A percentile compares a stretch with the other conserved stretches of the same genome.
phyloP scores from a whole-genome alignment of 2,113 vertebrate species.

The Xyliphius kryptos region DNA sequence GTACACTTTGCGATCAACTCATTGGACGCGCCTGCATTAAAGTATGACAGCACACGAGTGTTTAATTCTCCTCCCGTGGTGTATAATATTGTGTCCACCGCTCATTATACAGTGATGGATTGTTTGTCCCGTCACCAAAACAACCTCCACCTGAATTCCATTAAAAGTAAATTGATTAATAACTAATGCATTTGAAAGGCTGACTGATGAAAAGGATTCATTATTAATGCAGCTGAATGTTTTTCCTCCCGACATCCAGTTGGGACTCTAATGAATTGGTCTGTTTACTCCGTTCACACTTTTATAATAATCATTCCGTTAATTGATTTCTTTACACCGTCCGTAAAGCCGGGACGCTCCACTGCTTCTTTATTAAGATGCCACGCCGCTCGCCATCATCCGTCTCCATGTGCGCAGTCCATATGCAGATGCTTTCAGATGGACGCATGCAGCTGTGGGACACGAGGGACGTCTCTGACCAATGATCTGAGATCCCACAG shows the following conservation, averaged over 20 bases:
- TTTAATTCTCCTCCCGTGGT: not conserved
- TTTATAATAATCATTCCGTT: not conserved
- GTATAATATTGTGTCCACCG: not conserved
- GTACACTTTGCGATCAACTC: too few relatives aligned
- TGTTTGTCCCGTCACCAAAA: not conserved
- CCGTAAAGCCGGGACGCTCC: too few relatives aligned
- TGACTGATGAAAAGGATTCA: not conserved
- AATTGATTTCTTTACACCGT: too few relatives aligned
- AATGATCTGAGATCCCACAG: too few relatives aligned
- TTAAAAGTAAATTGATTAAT: conserved; percentile 1
- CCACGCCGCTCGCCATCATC: too few relatives aligned
- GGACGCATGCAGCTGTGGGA: too few relatives aligned
- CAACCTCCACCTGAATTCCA: not conserved
- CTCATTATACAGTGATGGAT: not conserved
- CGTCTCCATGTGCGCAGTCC: too few relatives aligned
- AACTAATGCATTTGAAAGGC: not conserved
- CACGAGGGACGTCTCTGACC: too few relatives aligned
- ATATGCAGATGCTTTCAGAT: too few relatives aligned
- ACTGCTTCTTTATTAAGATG: not conserved
- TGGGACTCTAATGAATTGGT: conserved; percentile 4
- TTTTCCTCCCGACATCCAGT: not conserved
- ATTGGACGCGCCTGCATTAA: too few relatives aligned
- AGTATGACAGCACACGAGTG: not conserved
- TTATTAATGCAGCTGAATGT: not conserved
- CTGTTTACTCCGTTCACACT: not conserved